phyloP scores from a whole-genome alignment of 2,888 invertebrate species.

The Ptychoptera contaminata region DNA sequence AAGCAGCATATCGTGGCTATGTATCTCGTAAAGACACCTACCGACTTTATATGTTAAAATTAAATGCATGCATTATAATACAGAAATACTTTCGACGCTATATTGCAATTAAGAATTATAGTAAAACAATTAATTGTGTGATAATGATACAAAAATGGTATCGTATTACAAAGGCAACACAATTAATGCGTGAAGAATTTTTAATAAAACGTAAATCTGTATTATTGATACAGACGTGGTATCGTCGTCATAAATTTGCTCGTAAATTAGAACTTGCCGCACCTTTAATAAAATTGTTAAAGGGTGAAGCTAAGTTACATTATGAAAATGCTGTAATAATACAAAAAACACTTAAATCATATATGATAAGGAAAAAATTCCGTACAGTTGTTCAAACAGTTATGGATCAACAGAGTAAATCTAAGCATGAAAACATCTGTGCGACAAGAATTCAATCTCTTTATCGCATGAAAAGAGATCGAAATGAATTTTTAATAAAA shows the following conservation, averaged over 20 bases:
- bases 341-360: conserved; percentile 13
- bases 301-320: conserved; percentile 14
- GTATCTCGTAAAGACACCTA: conserved; percentile 18
- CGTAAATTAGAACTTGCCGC: conserved; percentile 18
- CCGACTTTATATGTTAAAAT: conserved; percentile 23
- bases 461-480: conserved; percentile 21
- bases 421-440: conserved; percentile 12
- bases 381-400: conserved; percentile 19
- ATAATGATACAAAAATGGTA: conserved; percentile 35
- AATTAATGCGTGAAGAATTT: conserved; percentile 26
- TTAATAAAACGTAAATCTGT: conserved; percentile 26
- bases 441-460: conserved; percentile 22
- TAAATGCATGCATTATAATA: conserved; percentile 25
- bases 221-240: conserved; percentile 34
- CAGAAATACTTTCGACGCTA: conserved; percentile 35
- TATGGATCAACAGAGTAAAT: conserved; percentile 10
- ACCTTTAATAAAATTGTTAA: conserved; percentile 11
- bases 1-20: conserved; percentile 26
- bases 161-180: conserved; percentile 31
- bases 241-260: conserved; percentile 27
- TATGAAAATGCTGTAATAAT: conserved; percentile 14
- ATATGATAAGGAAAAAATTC: conserved; percentile 28
- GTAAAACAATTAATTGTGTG: conserved; percentile 23
- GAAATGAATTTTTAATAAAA: conserved; percentile 17
- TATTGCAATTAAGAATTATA: conserved; percentile 28